Evolutionary conservation across 2,888 invertebrate species (phyloP).

Genomic region (Encarsia formosa): DNA sequence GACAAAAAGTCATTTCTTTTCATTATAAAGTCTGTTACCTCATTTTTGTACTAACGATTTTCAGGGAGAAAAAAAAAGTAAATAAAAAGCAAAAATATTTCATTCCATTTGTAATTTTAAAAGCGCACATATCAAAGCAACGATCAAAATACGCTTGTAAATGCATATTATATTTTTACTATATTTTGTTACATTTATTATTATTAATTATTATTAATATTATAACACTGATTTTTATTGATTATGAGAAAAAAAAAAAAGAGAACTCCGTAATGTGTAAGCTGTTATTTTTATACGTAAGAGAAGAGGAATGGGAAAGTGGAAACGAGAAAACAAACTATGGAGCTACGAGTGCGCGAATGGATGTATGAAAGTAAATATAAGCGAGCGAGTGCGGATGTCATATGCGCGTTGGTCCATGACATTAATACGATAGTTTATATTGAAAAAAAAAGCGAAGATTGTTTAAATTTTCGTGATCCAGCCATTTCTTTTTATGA

Average conservation of each 20-base stretch:
- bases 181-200: slow-evolving; percentile 51
- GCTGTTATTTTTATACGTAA: slow-evolving; percentile 45
- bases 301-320: slow-evolving; percentile 21
- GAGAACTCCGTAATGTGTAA: slow-evolving; percentile 43
- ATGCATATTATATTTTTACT: slow-evolving; percentile 47
- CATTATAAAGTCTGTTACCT: too few relatives aligned
- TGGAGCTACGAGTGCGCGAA: slow-evolving; percentile 20
- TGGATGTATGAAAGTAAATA: slow-evolving; percentile 19
- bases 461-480: background rate
- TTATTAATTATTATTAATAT: slow-evolving; percentile 36
- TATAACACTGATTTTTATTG: slow-evolving; percentile 43
- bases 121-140: slow-evolving; percentile 49
- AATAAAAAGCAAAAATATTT: too few relatives aligned
- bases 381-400: slow-evolving; percentile 13
- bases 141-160: slow-evolving; percentile 53
- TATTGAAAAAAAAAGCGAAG: too few relatives aligned
- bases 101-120: too few relatives aligned
- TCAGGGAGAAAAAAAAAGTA: too few relatives aligned
- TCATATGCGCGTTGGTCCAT: slow-evolving; percentile 42
- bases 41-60: too few relatives aligned
- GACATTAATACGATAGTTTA: slow-evolving; percentile 36
- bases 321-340: slow-evolving; percentile 20
- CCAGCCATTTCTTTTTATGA: slow-evolving; percentile 15
- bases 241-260: slow-evolving; percentile 27
- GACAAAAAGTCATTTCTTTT: too few relatives aligned